These are phyloP conservation scores for Drosophila erecta DNA, from an alignment of 1,140 invertebrate genomes.

Conservation along the genomic window DNA sequence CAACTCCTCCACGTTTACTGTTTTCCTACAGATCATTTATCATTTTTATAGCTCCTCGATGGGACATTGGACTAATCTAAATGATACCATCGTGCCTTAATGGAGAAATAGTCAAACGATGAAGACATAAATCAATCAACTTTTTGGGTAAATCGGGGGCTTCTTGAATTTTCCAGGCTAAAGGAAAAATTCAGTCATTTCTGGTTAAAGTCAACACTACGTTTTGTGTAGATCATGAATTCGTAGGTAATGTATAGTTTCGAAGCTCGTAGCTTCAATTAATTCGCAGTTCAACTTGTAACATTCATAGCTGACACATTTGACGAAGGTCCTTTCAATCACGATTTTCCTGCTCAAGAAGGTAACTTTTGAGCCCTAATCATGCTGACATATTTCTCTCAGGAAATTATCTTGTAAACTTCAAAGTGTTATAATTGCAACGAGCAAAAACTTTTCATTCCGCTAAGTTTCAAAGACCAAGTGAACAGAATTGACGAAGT, in stretches of 20 bases:
- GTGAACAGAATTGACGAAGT: not conserved
- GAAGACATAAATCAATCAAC: conserved; percentile 59
- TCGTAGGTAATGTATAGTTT: no score
- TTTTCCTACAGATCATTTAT: conserved; percentile 61
- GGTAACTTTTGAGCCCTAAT: not conserved
- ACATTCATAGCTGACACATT: not conserved
- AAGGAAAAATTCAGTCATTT: conserved; percentile 6
- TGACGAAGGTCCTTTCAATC: not conserved
- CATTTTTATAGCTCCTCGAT: conserved; percentile 69
- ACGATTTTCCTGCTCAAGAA: not conserved
- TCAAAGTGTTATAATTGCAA: not conserved
- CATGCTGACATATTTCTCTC: not conserved
- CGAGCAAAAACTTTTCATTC: not conserved
- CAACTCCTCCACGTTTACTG: conserved; percentile 12
- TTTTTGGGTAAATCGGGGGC: conserved; percentile 1
- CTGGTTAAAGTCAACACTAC: conserved; percentile 7
- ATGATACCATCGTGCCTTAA: conserved; percentile 58
- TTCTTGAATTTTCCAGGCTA: conserved; percentile 7
- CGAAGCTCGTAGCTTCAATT: not conserved
- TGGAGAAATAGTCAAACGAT: conserved; percentile 62
- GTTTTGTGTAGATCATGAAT: conserved; percentile 30
- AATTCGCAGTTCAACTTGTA: not conserved
- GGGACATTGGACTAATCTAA: conserved; percentile 72
- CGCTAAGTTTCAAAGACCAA: no score
- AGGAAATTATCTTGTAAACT: conserved; percentile 3